Conservation (phyloP, 2,888 invertebrate species). For the Trimorus sp. region DNA sequence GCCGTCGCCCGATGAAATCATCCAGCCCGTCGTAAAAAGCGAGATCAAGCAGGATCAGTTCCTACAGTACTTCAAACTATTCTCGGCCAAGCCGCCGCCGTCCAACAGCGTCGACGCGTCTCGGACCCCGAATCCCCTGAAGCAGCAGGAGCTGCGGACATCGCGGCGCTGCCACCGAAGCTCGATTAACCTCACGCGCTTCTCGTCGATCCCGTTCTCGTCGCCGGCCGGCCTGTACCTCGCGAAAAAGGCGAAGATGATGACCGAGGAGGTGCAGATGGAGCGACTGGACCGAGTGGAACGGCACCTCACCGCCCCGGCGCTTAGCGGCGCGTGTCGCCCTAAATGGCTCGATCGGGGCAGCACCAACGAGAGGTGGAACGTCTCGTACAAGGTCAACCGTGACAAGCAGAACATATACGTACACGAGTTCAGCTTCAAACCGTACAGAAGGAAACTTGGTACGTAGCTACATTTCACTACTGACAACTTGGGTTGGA, state of each 20-base stretch:
- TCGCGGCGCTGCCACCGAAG: conserved; percentile 81
- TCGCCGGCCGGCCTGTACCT: conserved; percentile 83
- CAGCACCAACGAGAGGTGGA: conserved; percentile 75
- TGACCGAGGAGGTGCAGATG: conserved; percentile 81
- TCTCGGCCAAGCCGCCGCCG: conserved; percentile 68
- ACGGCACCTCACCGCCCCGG: conserved; percentile 82
- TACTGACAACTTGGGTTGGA: too few species aligned
- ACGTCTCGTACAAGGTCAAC: conserved; percentile 76
- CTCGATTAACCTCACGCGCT: conserved; percentile 81
- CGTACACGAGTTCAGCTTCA: conserved; percentile 77
- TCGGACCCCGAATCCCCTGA: conserved; percentile 22
- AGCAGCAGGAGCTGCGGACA: conserved; percentile 71
- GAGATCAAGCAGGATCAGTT: conserved; percentile 80
- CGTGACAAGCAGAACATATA: conserved; percentile 73
- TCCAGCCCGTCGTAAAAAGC: conserved; percentile 53
- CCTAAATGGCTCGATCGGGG: conserved; percentile 77
- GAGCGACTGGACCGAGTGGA: conserved; percentile 83
- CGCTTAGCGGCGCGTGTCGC: conserved; percentile 73
- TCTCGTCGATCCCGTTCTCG: conserved; percentile 83
- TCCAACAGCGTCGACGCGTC: conserved; percentile 51
- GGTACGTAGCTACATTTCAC: conserved; percentile 70
- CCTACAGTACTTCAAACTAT: conserved; percentile 82
- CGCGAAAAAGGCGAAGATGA: conserved; percentile 82
- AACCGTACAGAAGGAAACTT: conserved; percentile 74
- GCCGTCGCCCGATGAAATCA: conserved; percentile 74